These are phyloP conservation scores for Dasyprocta punctata DNA, from an alignment of 2,113 vertebrate genomes.

Conservation along the genomic window DNA sequence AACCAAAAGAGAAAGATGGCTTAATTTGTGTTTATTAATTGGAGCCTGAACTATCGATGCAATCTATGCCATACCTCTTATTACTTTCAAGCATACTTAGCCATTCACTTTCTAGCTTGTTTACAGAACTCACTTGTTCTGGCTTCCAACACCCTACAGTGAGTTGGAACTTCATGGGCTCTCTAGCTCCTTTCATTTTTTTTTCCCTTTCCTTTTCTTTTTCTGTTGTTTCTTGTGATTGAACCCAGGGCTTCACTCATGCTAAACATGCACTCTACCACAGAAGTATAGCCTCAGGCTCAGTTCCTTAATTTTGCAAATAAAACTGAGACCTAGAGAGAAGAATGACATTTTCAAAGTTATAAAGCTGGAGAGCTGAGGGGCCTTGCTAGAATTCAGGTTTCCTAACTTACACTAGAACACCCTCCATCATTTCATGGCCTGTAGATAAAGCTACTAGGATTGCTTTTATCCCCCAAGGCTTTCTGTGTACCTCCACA, in stretches of 20 bases:
- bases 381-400: neutral
- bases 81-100: neutral
- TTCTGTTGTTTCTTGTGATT: neutral
- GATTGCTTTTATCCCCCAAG: slow-evolving; percentile 53
- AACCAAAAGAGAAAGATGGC: neutral
- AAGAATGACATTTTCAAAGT: neutral
- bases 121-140: neutral
- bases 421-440: neutral
- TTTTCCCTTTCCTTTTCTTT: neutral
- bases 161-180: neutral
- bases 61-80: too few species aligned
- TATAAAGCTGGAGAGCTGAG: neutral
- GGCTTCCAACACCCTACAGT: neutral
- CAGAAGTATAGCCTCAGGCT: neutral
- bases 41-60: neutral
- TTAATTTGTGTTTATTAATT: neutral
- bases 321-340: neutral
- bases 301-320: neutral
- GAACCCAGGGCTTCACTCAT: neutral
- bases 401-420: neutral
- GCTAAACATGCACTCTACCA: neutral
- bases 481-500: neutral
- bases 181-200: neutral
- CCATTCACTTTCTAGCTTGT: neutral
- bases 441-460: neutral